These are phyloP conservation scores for Synergus japonicus DNA, from an alignment of 2,888 invertebrate genomes.

Conservation along the genomic window DNA sequence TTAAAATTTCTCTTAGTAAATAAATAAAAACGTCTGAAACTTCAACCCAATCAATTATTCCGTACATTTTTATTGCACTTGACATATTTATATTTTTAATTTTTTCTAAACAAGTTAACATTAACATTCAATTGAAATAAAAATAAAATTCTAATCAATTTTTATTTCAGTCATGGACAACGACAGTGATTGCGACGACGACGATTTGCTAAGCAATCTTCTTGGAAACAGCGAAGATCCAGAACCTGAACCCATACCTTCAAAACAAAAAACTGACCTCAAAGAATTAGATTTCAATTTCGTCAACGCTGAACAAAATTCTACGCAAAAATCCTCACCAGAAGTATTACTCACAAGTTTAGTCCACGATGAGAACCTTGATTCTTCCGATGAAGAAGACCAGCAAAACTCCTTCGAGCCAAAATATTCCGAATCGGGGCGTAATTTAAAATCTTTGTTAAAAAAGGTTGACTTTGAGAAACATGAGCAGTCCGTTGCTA, in stretches of 20 bases:
- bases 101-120: background rate
- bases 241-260: constrained; percentile 21
- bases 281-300: constrained; percentile 68
- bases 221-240: constrained; percentile 29
- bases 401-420: constrained; percentile 85
- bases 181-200: constrained; percentile 47
- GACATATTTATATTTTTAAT: background rate
- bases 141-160: background rate
- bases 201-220: constrained; percentile 46
- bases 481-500: constrained; percentile 38
- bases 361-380: constrained; percentile 80
- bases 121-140: background rate
- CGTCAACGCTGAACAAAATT: constrained; percentile 57
- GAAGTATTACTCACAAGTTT: constrained; percentile 16
- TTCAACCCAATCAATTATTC: too few relatives aligned
- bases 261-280: constrained; percentile 45
- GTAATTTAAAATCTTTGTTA: constrained; percentile 81
- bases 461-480: constrained; percentile 59
- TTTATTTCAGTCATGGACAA: constrained; percentile 18
- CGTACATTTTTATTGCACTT: background rate
- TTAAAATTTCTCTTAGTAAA: too few relatives aligned
- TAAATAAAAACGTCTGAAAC: too few relatives aligned
- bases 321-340: constrained; percentile 19
- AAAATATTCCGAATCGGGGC: constrained; percentile 86
- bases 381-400: constrained; percentile 91